phyloP scores from a whole-genome alignment of 2,797 vertebrate species.

The Buphagus erythrorhynchus region DNA sequence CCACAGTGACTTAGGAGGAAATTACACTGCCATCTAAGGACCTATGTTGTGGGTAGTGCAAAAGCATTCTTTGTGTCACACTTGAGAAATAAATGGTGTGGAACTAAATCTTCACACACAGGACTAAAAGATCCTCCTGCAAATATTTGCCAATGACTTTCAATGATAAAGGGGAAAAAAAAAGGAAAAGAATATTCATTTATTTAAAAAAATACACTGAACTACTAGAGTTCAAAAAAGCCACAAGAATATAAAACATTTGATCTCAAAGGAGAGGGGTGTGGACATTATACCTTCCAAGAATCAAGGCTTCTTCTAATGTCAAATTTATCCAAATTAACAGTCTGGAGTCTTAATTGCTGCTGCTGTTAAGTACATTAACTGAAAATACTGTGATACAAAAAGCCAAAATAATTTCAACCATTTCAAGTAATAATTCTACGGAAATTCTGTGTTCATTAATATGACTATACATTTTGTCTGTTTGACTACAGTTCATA shows the following conservation, averaged over 20 bases:
- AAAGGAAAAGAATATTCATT: background rate
- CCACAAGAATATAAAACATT: background rate
- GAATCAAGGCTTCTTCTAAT: conserved; percentile 10
- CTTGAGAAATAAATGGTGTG: conserved; percentile 41
- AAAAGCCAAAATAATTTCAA: conserved; percentile 62
- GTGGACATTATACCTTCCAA: background rate
- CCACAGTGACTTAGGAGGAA: conserved; percentile 58
- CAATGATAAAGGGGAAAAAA: background rate
- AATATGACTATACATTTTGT: conserved; percentile 66
- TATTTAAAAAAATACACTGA: background rate
- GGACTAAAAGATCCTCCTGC: background rate
- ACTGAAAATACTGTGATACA: conserved; percentile 65
- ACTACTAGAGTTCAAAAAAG: background rate
- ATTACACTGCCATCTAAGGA: conserved; percentile 49
- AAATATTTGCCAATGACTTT: background rate
- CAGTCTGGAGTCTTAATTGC: conserved; percentile 64
- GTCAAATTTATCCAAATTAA: conserved; percentile 61
- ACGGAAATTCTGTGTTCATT: conserved; percentile 59
- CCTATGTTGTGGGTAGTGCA: conserved; percentile 16
- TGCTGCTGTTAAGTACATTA: conserved; percentile 66
- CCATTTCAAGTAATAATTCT: conserved; percentile 63
- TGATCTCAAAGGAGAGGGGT: background rate
- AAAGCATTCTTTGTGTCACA: conserved; percentile 28
- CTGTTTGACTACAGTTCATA: conserved; percentile 69
- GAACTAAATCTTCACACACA: conserved; percentile 44